Evolutionary conservation across 2,797 vertebrate species (phyloP), one percentile per base, ranked within the genome.

Genomic region (Pterois miles): DNA sequence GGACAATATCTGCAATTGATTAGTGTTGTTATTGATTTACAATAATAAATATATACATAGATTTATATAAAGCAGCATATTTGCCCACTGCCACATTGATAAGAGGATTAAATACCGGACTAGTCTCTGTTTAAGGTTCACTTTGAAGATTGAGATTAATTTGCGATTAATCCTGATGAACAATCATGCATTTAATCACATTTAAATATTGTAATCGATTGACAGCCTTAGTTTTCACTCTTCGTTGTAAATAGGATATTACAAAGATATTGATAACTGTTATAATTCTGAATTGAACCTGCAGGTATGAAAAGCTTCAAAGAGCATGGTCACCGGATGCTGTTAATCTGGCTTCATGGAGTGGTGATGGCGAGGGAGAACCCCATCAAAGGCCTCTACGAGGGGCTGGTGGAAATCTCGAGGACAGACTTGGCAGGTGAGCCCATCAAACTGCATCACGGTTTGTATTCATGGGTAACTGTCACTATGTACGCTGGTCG

Each of bases 261-360:
- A 22, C 5, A 29, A 12, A 27, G 20, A 40, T 56, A 38, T 18
- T 22, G 2, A 6, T 34, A 16, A 4, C n/a, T 31, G 2, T 56
- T 67, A 10, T 59, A 9, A 83, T 6, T 46, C 22, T 80, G 13
- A 65, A 33, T 40, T 70, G 1, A 48, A 56, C 53, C 20, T 48
- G 36, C 53, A 98, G 98, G 97, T 54, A 95, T 89, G 78, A 97
- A 96, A 86, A 99, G 97, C 93, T 97, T 96, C 88, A 95, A 93
- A 85, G 97, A 99, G 69, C 98, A 99, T 0, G 96, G 97, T 4
- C 96, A 98, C 80, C 90, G 96, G 9, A 96, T 98, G 97, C 74
- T 98, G 84, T 93, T 98, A 7, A 96, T 98, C 86, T 99, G 98
- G 97, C 95, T 98, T 53, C 97, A 98, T 0, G 95, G 97, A 0